Base-by-base conservation (phyloP, 2,888 invertebrate genomes). In the Leptinotarsa juncta region DNA sequence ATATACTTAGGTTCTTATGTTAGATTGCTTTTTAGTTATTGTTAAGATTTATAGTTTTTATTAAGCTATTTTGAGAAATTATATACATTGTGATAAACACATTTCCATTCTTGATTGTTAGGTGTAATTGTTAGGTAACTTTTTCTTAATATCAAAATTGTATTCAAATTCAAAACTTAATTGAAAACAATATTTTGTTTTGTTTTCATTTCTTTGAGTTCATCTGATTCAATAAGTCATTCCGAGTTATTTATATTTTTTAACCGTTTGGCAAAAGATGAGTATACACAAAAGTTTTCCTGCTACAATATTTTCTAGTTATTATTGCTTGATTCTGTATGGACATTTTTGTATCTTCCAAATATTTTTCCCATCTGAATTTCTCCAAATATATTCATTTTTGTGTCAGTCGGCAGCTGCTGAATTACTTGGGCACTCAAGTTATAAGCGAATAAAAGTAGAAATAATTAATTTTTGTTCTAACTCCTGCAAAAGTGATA, bases 11-110 rank as follows among this genome's bases (percentile, higher is more conserved):
- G 48, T 71, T 71, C 20, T 71, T 49, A 73, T 73, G 65, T 57
- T 70, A 55, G 65, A 67, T 67, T 55, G 65, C 48, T 68, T n/a
- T 49, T 70, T 70, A 57, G 66, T 69, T 75, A 70, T 50, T 70
- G 69, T 69, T 69, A 73, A 69, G 69, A 67, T 69, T 73, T 48
- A 55, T 69, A 73, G 23, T 70, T 67, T 75, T 71, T 60, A 57
- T 75, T 72, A 14, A 57, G 14, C 20, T 57, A 57, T 23, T 18
- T 69, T 12, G 50, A 70, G 48, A 67, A 66, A 70, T 60, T 70
- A 65, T 70, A 75, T 72, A 68, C 72, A 75, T 75, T 70, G 70
- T 72, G 62, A 67, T 67, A 71, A 67, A 50, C 48, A 70, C 16
- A 55, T 55, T 65, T 71, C 66, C 51, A 32, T 50, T 71, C 32